These are phyloP conservation scores for Cataglyphis livida DNA, from an alignment of 2,888 invertebrate species.

Conservation along the genomic window DNA sequence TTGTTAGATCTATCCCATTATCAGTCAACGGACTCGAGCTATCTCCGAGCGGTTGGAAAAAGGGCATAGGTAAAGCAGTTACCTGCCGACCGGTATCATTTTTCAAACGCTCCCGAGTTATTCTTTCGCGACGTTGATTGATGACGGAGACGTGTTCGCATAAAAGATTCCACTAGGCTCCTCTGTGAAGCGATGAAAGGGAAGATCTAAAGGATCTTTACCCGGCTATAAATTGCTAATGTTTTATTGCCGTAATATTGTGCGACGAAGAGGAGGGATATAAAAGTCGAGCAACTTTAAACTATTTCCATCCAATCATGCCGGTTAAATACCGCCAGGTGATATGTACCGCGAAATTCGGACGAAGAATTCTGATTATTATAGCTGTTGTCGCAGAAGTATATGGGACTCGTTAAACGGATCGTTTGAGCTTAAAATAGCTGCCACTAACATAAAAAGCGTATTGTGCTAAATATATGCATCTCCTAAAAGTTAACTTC, in stretches of 20 bases:
- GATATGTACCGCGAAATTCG: constrained; percentile 21
- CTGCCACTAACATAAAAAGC: constrained; percentile 46
- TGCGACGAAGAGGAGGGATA: neutral
- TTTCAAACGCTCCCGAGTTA: constrained; percentile 70
- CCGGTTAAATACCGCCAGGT: constrained; percentile 12
- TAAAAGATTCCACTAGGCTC: constrained; percentile 66
- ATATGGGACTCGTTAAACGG: constrained; percentile 53
- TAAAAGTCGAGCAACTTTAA: neutral
- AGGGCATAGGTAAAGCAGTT: constrained; percentile 61
- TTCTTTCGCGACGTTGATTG: constrained; percentile 70
- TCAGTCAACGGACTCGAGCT: constrained; percentile 49
- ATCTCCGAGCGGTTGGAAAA: constrained; percentile 43
- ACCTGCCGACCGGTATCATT: constrained; percentile 60
- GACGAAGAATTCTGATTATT: constrained; percentile 54
- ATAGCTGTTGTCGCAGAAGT: constrained; percentile 27
- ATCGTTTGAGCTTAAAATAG: constrained; percentile 47
- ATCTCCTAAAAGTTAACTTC: constrained; percentile 8
- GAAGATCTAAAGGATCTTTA: constrained; percentile 63
- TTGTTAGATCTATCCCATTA: constrained; percentile 60
- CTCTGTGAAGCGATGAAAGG: constrained; percentile 64
- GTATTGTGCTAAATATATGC: constrained; percentile 1
- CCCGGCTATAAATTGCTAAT: constrained; percentile 67
- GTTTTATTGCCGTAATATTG: constrained; percentile 65
- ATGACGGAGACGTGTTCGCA: constrained; percentile 66
- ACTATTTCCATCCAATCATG: constrained; percentile 39